Conservation (phyloP, 2,888 invertebrate genomes). For the Volucella inflata region DNA sequence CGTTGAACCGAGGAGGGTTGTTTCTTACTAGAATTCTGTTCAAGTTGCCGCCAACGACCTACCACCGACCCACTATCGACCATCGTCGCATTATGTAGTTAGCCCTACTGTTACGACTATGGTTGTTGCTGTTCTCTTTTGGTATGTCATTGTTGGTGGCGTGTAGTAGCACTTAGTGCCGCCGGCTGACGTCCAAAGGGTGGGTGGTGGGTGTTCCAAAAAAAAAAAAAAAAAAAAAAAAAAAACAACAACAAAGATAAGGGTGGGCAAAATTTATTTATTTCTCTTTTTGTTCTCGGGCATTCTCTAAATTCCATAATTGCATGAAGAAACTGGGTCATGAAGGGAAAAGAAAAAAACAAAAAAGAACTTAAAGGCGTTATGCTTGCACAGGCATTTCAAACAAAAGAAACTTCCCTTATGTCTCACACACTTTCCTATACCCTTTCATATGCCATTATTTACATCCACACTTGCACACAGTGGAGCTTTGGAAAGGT, state of each 20-base stretch:
- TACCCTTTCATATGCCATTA: not conserved
- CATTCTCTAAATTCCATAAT: conserved; percentile 74
- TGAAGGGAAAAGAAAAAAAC: not conserved
- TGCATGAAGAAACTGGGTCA: conserved; percentile 70
- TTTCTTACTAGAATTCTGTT: conserved; percentile 58
- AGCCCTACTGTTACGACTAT: conserved; percentile 24
- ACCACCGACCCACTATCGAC: too few species aligned
- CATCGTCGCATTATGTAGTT: conserved; percentile 56
- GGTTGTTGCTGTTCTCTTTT: conserved; percentile 42
- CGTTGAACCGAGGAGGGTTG: conserved; percentile 54
- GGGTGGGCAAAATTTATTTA: conserved; percentile 59
- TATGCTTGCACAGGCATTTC: conserved; percentile 71
- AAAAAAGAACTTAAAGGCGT: conserved; percentile 60
- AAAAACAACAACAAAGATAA: conserved; percentile 36
- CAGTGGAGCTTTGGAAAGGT: not conserved
- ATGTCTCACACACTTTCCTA: not conserved
- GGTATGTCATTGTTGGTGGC: conserved; percentile 59
- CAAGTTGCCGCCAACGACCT: too few species aligned
- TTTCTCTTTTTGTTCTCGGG: conserved; percentile 58
- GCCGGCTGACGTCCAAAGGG: conserved; percentile 10
- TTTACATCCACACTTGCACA: not conserved
- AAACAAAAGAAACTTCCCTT: conserved; percentile 18
- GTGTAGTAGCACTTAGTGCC: conserved; percentile 36
- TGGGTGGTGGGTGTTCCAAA: conserved; percentile 14
- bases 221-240: not conserved